Evolutionary conservation across 2,113 vertebrate genomes (phyloP), one percentile per base, ranked within the genome.

Genomic region (Asarcornis scutulata): DNA sequence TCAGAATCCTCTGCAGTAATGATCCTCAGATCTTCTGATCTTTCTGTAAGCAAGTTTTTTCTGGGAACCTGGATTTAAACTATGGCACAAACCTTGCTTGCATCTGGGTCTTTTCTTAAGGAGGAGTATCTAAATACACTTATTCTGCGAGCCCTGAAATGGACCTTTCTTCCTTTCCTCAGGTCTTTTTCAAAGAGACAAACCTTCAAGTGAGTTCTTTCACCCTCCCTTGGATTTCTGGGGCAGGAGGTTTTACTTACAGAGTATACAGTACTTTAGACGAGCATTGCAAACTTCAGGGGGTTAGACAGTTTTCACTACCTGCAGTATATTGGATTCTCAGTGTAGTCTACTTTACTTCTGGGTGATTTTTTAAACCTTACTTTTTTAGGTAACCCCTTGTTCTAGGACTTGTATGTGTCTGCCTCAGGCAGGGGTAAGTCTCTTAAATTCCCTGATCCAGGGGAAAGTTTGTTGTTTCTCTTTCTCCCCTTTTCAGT

Each of bases 1-100:
- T 98, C 97, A 95, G 97, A 98, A 98, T 97, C 86, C 95, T 96
- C 95, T 96, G 95, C 96, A 86, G 95, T 98, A 98, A 98, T 92
- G 97, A 96, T 97, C 79, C 15, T 95, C 92, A 95, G 87, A 84
- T 93, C 96, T 95, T 98, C 97, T 97, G 94, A 97, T 98, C 97
- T 97, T 96, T 93, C 91, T 95, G 86, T 95, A 97, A 96, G 94
- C 97, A 98, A 97, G 97, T 95, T 97, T 97, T 72, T 93, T 36
- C 91, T 97, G 97, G 88, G 93, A 97, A 97, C 94, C 58, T 93
- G 92, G 97, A 97, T 97, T 97, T 96, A 95, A 97, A 89, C 92
- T 56, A 96, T 95, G 96, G 96, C 95, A 69, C 88, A 96, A 94
- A 93, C 86, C 97, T 89, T 80, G 86, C 96, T 97, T 97, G 93